Evolutionary conservation across 2,113 vertebrate species (phyloP).

Genomic region (Sinosuthora webbiana): DNA sequence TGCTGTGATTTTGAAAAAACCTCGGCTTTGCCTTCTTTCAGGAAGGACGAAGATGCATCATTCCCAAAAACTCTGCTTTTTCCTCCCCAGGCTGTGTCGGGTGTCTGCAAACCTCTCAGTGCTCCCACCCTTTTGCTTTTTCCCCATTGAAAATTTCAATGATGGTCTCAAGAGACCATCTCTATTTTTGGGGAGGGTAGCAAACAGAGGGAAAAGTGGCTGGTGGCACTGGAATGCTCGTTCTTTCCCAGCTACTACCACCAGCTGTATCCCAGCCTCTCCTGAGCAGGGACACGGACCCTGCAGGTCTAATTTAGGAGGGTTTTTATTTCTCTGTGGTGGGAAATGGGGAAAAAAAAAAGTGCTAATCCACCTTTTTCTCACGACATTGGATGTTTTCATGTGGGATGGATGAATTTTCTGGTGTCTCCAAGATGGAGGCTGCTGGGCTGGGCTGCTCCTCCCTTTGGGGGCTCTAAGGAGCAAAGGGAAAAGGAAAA

Average conservation of each 20-base stretch:
- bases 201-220: neutral
- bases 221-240: neutral
- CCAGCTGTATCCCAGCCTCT: neutral
- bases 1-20: neutral
- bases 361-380: neutral
- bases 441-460: neutral
- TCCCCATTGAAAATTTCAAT: neutral
- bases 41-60: neutral
- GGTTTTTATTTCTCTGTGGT: neutral
- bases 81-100: neutral
- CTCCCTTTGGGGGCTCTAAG: neutral
- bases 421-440: neutral
- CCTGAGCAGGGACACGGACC: neutral
- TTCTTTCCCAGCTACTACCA: neutral
- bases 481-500: neutral
- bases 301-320: neutral
- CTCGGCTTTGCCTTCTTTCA: neutral
- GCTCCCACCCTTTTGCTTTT: neutral
- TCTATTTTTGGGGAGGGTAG: neutral
- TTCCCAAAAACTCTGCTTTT: neutral
- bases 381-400: rapidly evolving
- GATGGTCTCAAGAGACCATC: neutral
- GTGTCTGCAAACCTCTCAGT: neutral
- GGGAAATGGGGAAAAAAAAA: neutral
- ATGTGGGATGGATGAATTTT: neutral